Evolutionary conservation across 2,888 invertebrate genomes (phyloP).

Genomic region (Panopea generosa): DNA sequence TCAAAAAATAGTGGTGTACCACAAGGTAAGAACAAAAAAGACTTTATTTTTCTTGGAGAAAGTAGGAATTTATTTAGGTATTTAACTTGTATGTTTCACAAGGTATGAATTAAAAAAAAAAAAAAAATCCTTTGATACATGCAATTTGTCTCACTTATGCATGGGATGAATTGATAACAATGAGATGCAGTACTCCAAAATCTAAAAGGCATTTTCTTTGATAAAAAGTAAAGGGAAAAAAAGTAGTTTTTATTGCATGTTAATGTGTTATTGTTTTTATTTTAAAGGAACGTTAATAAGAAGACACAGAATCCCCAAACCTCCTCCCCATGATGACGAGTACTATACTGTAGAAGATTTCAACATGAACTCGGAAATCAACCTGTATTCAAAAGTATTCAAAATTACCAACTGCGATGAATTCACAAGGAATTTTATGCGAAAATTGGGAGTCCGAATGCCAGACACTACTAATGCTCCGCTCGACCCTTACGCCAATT

Average conservation of each 20-base stretch:
- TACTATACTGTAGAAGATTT: constrained; percentile 94
- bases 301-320: constrained; percentile 92
- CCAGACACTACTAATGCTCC: constrained; percentile 68
- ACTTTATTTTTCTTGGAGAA: too few relatives aligned
- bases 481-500: constrained; percentile 82
- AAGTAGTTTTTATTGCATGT: too few relatives aligned
- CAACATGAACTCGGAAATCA: constrained; percentile 92
- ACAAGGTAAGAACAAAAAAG: constrained; percentile 90
- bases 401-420: constrained; percentile 94
- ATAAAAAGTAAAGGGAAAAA: too few relatives aligned
- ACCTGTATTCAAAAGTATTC: constrained; percentile 92
- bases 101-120: too few relatives aligned
- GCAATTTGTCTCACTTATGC: too few relatives aligned
- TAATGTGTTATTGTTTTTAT: not conserved
- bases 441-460: constrained; percentile 93
- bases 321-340: constrained; percentile 90
- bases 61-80: too few relatives aligned
- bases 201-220: too few relatives aligned
- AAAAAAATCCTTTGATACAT: too few relatives aligned
- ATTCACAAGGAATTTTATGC: constrained; percentile 94
- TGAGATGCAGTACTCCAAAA: too few relatives aligned
- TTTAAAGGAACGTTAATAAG: constrained; percentile 91
- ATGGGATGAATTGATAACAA: too few relatives aligned
- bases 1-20: constrained; percentile 93
- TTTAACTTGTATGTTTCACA: too few relatives aligned